Evolutionary conservation across 2,113 vertebrate species (phyloP), one percentile per base, ranked within the genome.

Genomic region (Cheirogaleus medius): DNA sequence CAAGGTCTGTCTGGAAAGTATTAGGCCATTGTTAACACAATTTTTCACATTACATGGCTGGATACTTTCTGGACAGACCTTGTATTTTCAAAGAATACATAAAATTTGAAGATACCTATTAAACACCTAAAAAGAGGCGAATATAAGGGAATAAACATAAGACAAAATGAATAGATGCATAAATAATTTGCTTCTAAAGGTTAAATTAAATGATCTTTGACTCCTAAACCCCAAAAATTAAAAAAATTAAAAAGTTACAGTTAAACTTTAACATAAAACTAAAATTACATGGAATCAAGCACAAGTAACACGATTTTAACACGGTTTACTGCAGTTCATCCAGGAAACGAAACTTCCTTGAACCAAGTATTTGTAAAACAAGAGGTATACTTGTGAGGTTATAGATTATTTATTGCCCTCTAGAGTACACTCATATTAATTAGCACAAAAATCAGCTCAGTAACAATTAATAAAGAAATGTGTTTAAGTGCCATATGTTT

Each of bases 391-490:
- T 77, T 87, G 25, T 90, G 66, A 94, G 47, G 18, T 94, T 76
- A 93, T 69, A 86, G 74, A 95, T 76, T 91, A 18, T 95, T 77
- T 73, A 89, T 87, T 86, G 34, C n/a, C 54, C 37, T 82, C 52
- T 82, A 42, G 73, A 82, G 56, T 77, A 60, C 20, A 47, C 4
- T 87, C 3, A 39, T 58, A 37, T 86, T 95, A 95, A 89, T 95
- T 89, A 86, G 52, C 60, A 92, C 56, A 66, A n/a, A 94, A 85
- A 92, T 78, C 20, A 86, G 37, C 56, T 97, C 63, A 90, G 78
- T 49, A 87, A 29, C 49, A 88, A 95, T 85, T 96, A 91, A 94
- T 96, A 80, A 76, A 39, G 44, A 94, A 92, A 58, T 77, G 77
- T n/a, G 47, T 71, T 84, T 56, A 56, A 85, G 39, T 56, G 37